These are phyloP conservation scores for Hipparchia semele DNA, from an alignment of 2,888 invertebrate species.

Conservation along the genomic window DNA sequence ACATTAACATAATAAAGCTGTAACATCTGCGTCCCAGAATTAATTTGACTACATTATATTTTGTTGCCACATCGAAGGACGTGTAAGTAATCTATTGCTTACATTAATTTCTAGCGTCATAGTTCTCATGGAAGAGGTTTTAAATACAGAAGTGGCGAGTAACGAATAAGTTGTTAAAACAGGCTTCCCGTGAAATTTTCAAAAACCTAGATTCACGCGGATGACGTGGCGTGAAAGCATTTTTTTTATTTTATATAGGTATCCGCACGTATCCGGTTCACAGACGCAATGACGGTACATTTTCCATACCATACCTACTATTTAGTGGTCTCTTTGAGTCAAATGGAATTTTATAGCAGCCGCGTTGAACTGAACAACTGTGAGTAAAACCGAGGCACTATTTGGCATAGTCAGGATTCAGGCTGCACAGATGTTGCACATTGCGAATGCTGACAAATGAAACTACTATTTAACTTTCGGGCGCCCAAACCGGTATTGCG, in stretches of 20 bases:
- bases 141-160: no score
- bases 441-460: background rate
- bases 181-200: no score
- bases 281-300: background rate
- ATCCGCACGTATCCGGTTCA: background rate
- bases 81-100: constrained; percentile 9
- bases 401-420: background rate
- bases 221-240: no score
- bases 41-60: constrained; percentile 28
- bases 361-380: background rate
- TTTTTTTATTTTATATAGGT: no score
- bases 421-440: background rate
- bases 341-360: constrained; percentile 14
- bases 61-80: constrained; percentile 22
- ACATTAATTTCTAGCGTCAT: no score
- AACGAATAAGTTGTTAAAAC: no score
- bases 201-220: no score
- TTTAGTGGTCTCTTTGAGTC: constrained; percentile 11
- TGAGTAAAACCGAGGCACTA: background rate
- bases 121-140: no score
- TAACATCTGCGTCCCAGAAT: constrained; percentile 18
- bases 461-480: background rate
- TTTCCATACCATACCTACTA: background rate
- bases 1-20: constrained; percentile 24
- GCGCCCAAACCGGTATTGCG: no score